Evolutionary conservation across 2,113 vertebrate species (phyloP), one percentile per base, ranked within the genome.

Genomic region (Pseudolaguvia tuberculata): DNA sequence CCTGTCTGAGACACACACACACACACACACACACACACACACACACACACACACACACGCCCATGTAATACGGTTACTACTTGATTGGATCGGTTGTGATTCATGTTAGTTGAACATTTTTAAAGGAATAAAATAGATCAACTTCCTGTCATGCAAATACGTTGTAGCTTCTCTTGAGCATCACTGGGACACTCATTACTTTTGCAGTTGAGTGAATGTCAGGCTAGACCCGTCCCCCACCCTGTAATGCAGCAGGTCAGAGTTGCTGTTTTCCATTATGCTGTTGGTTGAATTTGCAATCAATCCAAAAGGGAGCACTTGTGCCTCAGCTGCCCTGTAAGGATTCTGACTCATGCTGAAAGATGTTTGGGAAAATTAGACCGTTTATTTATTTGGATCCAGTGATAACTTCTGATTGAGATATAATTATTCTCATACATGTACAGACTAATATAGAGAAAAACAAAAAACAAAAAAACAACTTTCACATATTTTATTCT

Each of bases 241-340:
- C 59, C 51, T n/a, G 13, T 65, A 63, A 65, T n/a, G 20, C 29
- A 63, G 29, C 25, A 63, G 58, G 31, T 73, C 71, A 73, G 31
- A 74, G 45, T 53, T 74, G 48, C 31, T 74, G 31, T 50, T 63
- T 39, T 52, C 50, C n/a, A 72, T 59, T 72, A 59, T 29, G 42
- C 42, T 50, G 55, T 29, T 59, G 70, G 55, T n/a, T 72, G 39
- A 25, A 72, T 48, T 72, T 59, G 68, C 29, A 70, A 53, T 56
- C 51, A 55, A 67, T 67, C 63, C 17, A 29, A 47, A n/a, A 47
- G n/a, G 39, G 18, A 55, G 29, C 15, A 47, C 39, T 75, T 56
- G 61, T 15, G 51, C 59, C 39, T 53, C 18, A 63, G 20, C 27
- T 23, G n/a, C 72, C 25, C 23, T 20, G 18, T 25, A 11, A 47